Percentiles rank a stretch among this genome's conserved stretches.
Conservation (phyloP, 2,113 vertebrate genomes). For the Rafetus swinhoei region DNA sequence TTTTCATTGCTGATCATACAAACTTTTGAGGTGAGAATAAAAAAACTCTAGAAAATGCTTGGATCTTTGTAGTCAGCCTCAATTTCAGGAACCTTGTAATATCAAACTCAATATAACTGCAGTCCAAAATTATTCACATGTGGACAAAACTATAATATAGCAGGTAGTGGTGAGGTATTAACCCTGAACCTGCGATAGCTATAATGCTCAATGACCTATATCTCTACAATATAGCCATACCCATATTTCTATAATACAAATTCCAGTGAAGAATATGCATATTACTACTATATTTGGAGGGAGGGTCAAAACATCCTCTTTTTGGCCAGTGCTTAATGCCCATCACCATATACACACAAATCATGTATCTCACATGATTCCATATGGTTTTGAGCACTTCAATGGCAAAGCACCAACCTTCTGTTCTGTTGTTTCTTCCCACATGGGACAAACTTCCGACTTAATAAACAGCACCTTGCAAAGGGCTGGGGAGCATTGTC, state of each 20-base stretch:
- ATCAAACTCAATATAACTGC: not conserved
- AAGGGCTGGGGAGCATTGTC: not conserved
- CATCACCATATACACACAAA: not conserved
- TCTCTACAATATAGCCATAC: not conserved
- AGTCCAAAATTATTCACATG: not conserved
- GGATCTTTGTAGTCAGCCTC: not conserved
- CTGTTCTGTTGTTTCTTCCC: not conserved
- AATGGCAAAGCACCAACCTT: not conserved
- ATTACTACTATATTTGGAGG: too few relatives aligned
- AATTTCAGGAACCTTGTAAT: not conserved
- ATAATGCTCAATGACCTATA: not conserved
- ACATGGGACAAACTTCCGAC: not conserved
- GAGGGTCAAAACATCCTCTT: not conserved
- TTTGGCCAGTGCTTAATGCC: not conserved
- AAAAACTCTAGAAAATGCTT: not conserved
- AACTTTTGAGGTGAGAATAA: not conserved
- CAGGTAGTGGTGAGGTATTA: not conserved
- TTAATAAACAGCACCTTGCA: not conserved
- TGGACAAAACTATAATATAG: not conserved
- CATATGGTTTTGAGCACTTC: not conserved
- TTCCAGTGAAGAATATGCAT: not conserved
- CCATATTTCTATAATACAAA: not conserved
- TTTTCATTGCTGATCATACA: rapidly evolving
- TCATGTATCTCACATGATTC: not conserved
- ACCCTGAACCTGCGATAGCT: not conserved